Base-by-base conservation (phyloP, 2,888 invertebrate genomes). In the Pristionchus maxplancki region DNA sequence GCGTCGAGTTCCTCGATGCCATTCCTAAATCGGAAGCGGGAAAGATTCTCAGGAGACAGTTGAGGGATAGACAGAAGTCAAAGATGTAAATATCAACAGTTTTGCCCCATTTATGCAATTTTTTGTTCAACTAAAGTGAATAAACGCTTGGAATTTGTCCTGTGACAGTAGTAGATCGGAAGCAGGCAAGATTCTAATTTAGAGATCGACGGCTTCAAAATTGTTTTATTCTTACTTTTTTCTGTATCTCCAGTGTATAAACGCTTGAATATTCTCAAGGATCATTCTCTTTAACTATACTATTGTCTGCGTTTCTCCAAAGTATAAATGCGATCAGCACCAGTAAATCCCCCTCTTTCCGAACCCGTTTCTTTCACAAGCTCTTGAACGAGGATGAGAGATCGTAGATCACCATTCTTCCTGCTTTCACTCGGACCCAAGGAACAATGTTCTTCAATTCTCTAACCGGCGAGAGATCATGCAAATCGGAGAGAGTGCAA, bases 21-120 rank as follows among this genome's bases (percentile, higher is more conserved):
- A 81, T 97, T 92, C 97, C 97, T 0, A 96, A 97, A 94, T 97
- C 97, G 92, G 96, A 96, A 0, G 96, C 97, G 5, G 97, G 97
- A 6, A 97, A 97, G 95, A 97, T 97, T 78, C 95, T 97, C 93
- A 96, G 97, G 91, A 96, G 96, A 84, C 85, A 91, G 78, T 89
- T 95, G 82, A 86, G 91, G n/a, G 92, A 93, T 15, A 53, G 62
- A 24, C 24, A 58, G n/a, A 81, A 78, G 62, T 78, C 88, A 24
- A 88, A 88, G 48, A 50, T 88, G 20, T 88, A 58, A 20, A 82
- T 11, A 28, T 78, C 40, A 8, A 37, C 8, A 71, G 2, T 71
- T 0, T 8, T 28, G 2, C 64, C n/a, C n/a, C n/a, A 31, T 13
- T 13, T 2, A 2, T 31, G 67, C 34, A n/a, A n/a, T n/a, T n/a